Conservation (phyloP, 2,888 invertebrate genomes). For the Noctua janthe region DNA sequence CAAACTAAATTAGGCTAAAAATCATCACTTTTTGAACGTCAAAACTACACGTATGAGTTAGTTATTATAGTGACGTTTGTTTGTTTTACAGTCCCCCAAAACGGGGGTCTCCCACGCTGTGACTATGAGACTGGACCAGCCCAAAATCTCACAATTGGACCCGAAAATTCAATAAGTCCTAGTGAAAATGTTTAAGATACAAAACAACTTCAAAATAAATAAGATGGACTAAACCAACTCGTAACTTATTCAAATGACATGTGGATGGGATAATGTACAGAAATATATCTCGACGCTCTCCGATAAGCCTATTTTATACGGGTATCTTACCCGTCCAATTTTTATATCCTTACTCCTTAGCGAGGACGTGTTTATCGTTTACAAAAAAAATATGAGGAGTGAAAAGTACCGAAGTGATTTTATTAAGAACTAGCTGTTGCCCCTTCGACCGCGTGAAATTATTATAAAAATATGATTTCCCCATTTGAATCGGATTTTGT, state of each 20-base stretch:
- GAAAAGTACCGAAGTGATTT: neutral
- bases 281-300: slow-evolving; percentile 65
- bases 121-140: neutral
- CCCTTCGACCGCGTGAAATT: neutral
- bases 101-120: too few relatives aligned
- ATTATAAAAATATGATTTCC: neutral
- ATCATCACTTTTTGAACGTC: neutral
- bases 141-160: slow-evolving; percentile 6
- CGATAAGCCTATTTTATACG: slow-evolving; percentile 73
- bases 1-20: neutral
- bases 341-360: slow-evolving; percentile 59
- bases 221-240: slow-evolving; percentile 55
- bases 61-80: too few relatives aligned
- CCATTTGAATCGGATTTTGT: neutral
- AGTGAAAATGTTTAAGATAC: slow-evolving; percentile 38
- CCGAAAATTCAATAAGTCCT: slow-evolving; percentile 46
- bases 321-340: slow-evolving; percentile 64
- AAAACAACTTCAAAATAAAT: slow-evolving; percentile 56
- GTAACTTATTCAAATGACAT: slow-evolving; percentile 70
- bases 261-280: slow-evolving; percentile 66
- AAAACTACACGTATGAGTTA: neutral
- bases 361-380: slow-evolving; percentile 58
- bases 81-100: neutral
- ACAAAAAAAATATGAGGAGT: slow-evolving; percentile 48
- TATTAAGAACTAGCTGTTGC: neutral